phyloP scores from a whole-genome alignment of 2,113 vertebrate genomes.

The Sclerurus mexicanus region DNA sequence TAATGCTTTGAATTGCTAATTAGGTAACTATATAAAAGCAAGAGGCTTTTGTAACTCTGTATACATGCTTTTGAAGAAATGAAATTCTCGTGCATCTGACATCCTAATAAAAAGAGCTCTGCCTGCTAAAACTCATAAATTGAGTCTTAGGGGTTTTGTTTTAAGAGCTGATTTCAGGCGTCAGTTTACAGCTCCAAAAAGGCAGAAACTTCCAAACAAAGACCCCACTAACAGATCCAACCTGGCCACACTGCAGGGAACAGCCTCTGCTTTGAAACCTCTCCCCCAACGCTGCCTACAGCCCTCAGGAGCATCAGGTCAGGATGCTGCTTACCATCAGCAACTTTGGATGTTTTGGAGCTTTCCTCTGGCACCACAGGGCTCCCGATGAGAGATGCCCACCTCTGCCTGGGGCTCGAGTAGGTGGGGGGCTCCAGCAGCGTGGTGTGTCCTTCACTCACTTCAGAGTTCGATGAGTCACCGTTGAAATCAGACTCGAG shows the following conservation, averaged over 20 bases:
- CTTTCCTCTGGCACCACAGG: background rate
- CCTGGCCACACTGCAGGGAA: background rate
- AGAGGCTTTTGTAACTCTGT: too few relatives aligned
- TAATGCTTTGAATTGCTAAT: too few relatives aligned
- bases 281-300: background rate
- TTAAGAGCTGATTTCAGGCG: too few relatives aligned
- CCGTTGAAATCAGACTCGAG: slow-evolving; percentile 18
- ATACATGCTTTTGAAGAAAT: too few relatives aligned
- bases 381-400: background rate
- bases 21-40: too few relatives aligned
- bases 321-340: slow-evolving; percentile 33
- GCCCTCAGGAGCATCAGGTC: background rate
- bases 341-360: slow-evolving; percentile 6
- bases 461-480: background rate
- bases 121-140: too few relatives aligned
- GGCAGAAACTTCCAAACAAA: background rate
- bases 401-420: background rate
- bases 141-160: too few relatives aligned
- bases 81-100: too few relatives aligned
- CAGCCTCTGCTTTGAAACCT: accelerated
- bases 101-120: too few relatives aligned
- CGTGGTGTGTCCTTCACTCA: background rate
- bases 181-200: background rate
- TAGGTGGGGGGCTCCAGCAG: background rate
- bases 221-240: background rate